Base-by-base conservation (phyloP, 2,113 vertebrate species). In the Eolophus roseicapilla region DNA sequence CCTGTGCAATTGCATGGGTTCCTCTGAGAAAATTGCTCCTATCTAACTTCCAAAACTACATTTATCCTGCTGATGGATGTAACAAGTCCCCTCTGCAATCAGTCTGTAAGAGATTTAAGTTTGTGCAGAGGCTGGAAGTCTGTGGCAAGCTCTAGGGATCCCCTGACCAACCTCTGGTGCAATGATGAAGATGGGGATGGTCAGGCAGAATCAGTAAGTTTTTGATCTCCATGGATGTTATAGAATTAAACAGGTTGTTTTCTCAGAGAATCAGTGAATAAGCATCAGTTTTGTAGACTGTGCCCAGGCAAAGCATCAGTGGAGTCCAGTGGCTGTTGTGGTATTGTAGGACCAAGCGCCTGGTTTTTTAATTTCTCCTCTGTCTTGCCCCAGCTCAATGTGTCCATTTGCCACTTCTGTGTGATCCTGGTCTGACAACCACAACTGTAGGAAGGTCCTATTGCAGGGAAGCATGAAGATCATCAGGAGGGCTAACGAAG, bases 391-490 rank as follows among this genome's bases (percentile, higher is more conserved):
- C 49, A 60, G 23, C 27, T 23, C 31, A 8, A 12, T 0, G 1
- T 0, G 3, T 39, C 21, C 3, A 1, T 4, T 29, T 43, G 13
- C 47, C 2, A 1, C 25, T 55, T 49, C 31, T 63, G 37, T 1
- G 2, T 3, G 9, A 25, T 27, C 33, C 53, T 1, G 2, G 39
- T 63, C 23, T 8, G 33, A 17, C 35, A 37, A 5, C 13, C 29
- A 10, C 6, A 10, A 4, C 1, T 63, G 16, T 4, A 11, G 43
- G 79, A 60, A 82, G 27, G 35, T 64, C 37, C 0, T 28, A 6
- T 11, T 28, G 23, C 43, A 65, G 55, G 33, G 28, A 29, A 75
- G 28, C 35, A 25, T 2, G 1, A 44, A 63, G 28, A 53, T 8
- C 24, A 19, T 17, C 31, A n/a, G 28, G 46, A 71, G 31, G 25